Evolutionary conservation across 2,888 invertebrate genomes (phyloP), one percentile per base, ranked within the genome.

Genomic region (Melinaea marsaeus): DNA sequence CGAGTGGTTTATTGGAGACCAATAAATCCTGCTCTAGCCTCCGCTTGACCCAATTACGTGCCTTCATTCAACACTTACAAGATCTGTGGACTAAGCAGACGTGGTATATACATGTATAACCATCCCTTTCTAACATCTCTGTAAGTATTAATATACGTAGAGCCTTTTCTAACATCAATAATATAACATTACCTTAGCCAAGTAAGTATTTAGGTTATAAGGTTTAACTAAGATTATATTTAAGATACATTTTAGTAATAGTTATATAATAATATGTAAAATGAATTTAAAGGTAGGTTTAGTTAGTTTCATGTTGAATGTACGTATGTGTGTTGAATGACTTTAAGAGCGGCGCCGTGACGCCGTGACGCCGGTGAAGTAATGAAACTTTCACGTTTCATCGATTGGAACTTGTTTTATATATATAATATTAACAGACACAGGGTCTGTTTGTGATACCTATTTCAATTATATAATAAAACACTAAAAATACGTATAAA

Each of bases 301-400:
- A 46, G 32, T 37, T 58, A 22, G 57, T 60, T 60, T 60, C 11
- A 63, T 59, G 47, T 59, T 47, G 48, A 61, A 58, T 57, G 63
- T 35, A 37, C 42, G 60, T 66, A 62, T 67, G 67, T 66, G 63
- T 67, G 67, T 42, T 55, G 65, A 62, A 63, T 62, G 57, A 58
- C 60, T 63, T 67, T 65, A 66, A 51, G 58, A 61, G 68, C 69
- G 69, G 62, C 69, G 58, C 61, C 7, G 62, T 64, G 69, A 62
- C 69, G 58, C 61, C 7, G 62, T 64, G 69, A 66, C 67, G 69
- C 70, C 70, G 57, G 48, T 64, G 64, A 64, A 64, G 62, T 55
- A 67, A 64, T 66, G 68, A 63, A 68, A 71, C 69, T 70, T 71
- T 71, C 71, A 69, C 70, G 71, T 62, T 60, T 63, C 63, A 69